These are phyloP conservation scores for Lomographa bimaculata DNA, from an alignment of 2,888 invertebrate species.

Conservation along the genomic window DNA sequence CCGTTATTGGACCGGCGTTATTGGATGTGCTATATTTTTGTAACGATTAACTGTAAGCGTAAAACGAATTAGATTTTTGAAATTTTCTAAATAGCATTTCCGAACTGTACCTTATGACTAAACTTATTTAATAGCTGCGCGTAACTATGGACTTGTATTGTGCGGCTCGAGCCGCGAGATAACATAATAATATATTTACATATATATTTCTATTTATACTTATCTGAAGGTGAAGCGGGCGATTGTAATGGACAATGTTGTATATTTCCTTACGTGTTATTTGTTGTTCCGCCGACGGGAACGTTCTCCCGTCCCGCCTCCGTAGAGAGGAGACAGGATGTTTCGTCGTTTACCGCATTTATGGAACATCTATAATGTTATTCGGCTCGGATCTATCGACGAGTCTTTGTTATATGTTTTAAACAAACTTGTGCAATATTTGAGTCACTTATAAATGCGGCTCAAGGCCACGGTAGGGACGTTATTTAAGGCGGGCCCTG, in stretches of 20 bases:
- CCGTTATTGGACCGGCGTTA: conserved; percentile 2
- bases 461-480: conserved; percentile 16
- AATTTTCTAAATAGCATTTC: conserved; percentile 33
- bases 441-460: conserved; percentile 35
- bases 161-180: neutral
- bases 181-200: conserved; percentile 2
- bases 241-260: conserved; percentile 5
- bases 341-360: conserved; percentile 25
- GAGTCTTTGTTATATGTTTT: conserved; percentile 23
- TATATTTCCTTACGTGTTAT: conserved; percentile 21
- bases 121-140: conserved; percentile 23
- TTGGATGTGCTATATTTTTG: conserved; percentile 31
- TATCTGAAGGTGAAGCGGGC: conserved; percentile 12
- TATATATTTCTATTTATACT: conserved; percentile 6
- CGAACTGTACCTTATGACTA: conserved; percentile 26
- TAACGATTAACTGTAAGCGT: conserved; percentile 30
- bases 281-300: conserved; percentile 7
- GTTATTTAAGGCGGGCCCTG: conserved; percentile 4
- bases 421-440: conserved; percentile 30
- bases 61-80: conserved; percentile 35
- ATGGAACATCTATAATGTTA: conserved; percentile 23
- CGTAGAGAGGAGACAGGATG: neutral
- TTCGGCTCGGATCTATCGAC: conserved; percentile 14
- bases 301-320: neutral
- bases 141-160: neutral